A percentile compares a stretch with the other conserved stretches of the same genome.
Conservation (phyloP, 2,888 invertebrate species). For the Oscheius sp. region DNA sequence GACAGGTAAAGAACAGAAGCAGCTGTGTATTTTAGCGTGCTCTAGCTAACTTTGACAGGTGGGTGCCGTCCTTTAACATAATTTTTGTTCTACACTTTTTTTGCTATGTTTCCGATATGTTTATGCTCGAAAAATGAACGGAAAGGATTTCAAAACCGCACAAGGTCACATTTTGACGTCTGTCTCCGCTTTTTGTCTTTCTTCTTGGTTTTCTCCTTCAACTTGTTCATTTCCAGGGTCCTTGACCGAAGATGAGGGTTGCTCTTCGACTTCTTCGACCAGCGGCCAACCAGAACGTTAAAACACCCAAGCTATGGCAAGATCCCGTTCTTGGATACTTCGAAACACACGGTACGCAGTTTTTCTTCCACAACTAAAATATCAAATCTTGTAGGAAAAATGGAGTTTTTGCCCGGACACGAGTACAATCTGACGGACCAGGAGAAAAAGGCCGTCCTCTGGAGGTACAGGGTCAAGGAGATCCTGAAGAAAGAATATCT, state of each 20-base stretch:
- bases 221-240: slow-evolving; percentile 1
- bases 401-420: slow-evolving; percentile 71
- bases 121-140: no score
- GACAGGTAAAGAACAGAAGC: no score
- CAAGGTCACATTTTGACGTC: no score
- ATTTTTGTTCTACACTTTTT: no score
- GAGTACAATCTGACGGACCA: slow-evolving; percentile 72
- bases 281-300: slow-evolving; percentile 72
- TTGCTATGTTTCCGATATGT: no score
- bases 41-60: no score
- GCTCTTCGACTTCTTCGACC: slow-evolving; percentile 66
- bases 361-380: neutral
- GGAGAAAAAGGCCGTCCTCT: slow-evolving; percentile 71
- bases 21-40: no score
- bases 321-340: slow-evolving; percentile 65
- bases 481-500: slow-evolving; percentile 73
- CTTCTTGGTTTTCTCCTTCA: neutral
- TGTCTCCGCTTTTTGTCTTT: neutral
- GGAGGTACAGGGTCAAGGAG: slow-evolving; percentile 72
- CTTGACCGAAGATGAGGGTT: slow-evolving; percentile 57
- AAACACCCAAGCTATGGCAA: slow-evolving; percentile 71
- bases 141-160: no score
- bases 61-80: no score
- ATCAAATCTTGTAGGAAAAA: slow-evolving; percentile 65
- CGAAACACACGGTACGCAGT: slow-evolving; percentile 56